Base-by-base conservation (phyloP, 2,888 invertebrate genomes). In the Malthinus seriepunctatus region DNA sequence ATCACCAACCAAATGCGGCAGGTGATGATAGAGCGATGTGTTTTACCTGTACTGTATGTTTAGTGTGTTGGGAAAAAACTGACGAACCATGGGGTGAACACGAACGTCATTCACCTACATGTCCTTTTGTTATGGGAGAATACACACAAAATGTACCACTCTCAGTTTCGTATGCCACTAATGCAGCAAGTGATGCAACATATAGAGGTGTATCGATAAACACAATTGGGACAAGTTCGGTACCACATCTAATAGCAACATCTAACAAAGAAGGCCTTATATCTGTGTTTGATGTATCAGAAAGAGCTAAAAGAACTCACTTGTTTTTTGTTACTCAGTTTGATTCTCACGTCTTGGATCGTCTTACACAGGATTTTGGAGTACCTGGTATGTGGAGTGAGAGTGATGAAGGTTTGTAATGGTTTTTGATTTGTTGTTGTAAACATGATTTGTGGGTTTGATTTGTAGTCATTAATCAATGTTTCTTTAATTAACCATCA, bases 11-110 rank as follows among this genome's bases (percentile, higher is more conserved):
- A 0, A 91, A 93, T 52, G 85, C 88, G 2, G 87, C 89, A 31
- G 95, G 95, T 3, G 95, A 95, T 75, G 97, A 97, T 80, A 84
- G 96, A 63, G 96, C 95, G 6, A 92, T 96, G 92, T 97, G 97
- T 76, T 97, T 97, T 79, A 94, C 93, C 0, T 97, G 97, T 78
- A 91, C 89, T 71, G 94, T 96, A 8, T 97, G 96, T 75, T 84
- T 97, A 15, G 95, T 97, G 5, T 94, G 93, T 80, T 97, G 97
- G 97, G 97, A 97, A 80, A 91, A 95, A 71, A 93, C 93, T 0
- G 96, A 97, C 79, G 96, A 97, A 75, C 97, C 97, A 1, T 96
- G 96, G 95, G 95, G 95, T 65, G 96, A 97, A 76, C 96, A 97
- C 75, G 96, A 95, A 79, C 84, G 96, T 3, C 96, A 97, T 76